These are phyloP conservation scores for Porphyrio hochstetteri DNA, from an alignment of 2,113 vertebrate genomes.

Conservation along the genomic window DNA sequence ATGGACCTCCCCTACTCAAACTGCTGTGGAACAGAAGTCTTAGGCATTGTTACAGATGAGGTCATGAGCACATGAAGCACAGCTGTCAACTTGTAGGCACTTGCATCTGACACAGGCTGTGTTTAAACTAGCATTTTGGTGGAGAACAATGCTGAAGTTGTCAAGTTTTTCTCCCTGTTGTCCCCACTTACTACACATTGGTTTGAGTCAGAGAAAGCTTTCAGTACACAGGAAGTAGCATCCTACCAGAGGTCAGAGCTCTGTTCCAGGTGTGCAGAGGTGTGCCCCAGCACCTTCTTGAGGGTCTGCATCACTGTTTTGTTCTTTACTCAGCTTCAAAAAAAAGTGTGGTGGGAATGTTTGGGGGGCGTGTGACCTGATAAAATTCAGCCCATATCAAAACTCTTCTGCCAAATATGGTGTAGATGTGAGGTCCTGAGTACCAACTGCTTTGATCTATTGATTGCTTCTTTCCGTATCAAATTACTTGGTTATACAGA, in stretches of 20 bases:
- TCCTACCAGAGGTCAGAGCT: neutral
- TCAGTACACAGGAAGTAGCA: neutral
- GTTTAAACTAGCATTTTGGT: neutral
- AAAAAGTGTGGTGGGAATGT: rapidly evolving
- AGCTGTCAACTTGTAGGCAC: neutral
- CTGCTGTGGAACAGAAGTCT: neutral
- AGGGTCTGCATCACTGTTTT: neutral
- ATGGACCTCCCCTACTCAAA: neutral
- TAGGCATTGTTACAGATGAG: neutral
- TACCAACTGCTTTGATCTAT: neutral
- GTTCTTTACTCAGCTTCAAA: neutral
- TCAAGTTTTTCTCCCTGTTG: neutral
- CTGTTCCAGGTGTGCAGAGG: neutral
- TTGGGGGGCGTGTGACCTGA: neutral
- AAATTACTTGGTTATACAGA: neutral
- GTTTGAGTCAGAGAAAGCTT: neutral
- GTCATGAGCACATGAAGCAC: neutral
- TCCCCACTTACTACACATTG: neutral
- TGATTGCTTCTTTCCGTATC: neutral
- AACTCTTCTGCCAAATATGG: neutral
- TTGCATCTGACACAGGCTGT: neutral
- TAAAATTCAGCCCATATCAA: neutral
- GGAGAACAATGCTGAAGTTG: neutral
- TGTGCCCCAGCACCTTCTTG: neutral
- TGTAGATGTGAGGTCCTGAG: neutral